phyloP scores from a whole-genome alignment of 2,888 invertebrate species.

The Eutolmus rufibarbis region DNA sequence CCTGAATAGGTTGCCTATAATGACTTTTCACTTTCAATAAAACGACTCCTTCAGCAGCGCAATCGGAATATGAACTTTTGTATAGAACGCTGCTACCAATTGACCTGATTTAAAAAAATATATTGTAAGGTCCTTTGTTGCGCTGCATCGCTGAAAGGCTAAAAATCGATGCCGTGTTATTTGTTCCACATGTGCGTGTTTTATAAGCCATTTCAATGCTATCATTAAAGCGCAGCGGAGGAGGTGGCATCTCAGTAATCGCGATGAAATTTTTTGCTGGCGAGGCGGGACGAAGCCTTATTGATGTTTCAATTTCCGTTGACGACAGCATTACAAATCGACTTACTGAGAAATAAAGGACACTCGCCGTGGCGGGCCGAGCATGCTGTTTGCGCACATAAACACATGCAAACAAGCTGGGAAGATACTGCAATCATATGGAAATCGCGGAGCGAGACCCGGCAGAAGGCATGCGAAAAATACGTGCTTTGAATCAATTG shows the following conservation, averaged over 20 bases:
- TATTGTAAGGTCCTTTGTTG: slow-evolving; percentile 1
- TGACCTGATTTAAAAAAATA: slow-evolving; percentile 24
- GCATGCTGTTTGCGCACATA: slow-evolving; percentile 8
- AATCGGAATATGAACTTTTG: background rate
- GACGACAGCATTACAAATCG: slow-evolving; percentile 54
- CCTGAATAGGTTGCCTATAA: background rate
- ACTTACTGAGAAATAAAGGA: slow-evolving; percentile 37
- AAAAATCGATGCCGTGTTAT: slow-evolving; percentile 19
- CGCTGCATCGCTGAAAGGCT: background rate
- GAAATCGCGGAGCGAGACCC: slow-evolving; percentile 5
- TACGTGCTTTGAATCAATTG: slow-evolving; percentile 42
- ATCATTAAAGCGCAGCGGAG: background rate
- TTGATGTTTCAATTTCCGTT: slow-evolving; percentile 54
- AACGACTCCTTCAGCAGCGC: background rate
- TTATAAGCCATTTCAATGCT: slow-evolving; percentile 4
- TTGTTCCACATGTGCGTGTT: slow-evolving; percentile 19
- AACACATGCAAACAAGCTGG: slow-evolving; percentile 5
- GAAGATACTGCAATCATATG: slow-evolving; percentile 38
- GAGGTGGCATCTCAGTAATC: slow-evolving; percentile 1
- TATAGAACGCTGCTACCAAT: background rate
- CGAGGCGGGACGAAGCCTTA: slow-evolving; percentile 49
- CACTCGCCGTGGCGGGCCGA: background rate
- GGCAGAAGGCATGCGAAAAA: slow-evolving; percentile 12
- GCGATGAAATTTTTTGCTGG: slow-evolving; percentile 40
- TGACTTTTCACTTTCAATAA: background rate